Evolutionary conservation across 2,888 invertebrate genomes (phyloP), one percentile per base, ranked within the genome.

Genomic region (Adelphocoris suturalis): DNA sequence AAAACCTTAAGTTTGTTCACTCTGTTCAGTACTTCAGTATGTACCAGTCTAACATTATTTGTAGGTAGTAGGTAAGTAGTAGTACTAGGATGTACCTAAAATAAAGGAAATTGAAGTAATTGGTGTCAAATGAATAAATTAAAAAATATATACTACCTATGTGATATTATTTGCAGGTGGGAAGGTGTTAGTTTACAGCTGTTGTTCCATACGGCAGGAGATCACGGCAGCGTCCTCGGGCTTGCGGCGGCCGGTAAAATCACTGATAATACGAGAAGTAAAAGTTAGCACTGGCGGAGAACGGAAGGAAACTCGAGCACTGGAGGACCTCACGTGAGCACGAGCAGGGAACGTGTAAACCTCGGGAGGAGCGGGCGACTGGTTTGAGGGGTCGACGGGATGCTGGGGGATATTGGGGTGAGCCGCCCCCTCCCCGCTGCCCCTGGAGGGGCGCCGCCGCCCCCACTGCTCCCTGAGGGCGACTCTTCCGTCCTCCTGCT

Each of bases 341-440:
- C 82, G 23, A 23, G 82, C 19, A 52, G 52, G 27, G 48, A 27
- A 82, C 52, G 0, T 23, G 52, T n/a, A 52, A 52, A n/a, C 47
- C 82, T 82, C 47, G 82, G 82, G 47, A 14, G 82, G 52, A 52
- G 52, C 82, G 82, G 48, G 23, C 46, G 82, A 82, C 82, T 82
- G 82, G 81, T 47, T 82, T 82, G 48, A 48, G n/a, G 27, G 47
- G 23, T 9, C 14, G 48, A 19, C 23, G 23, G 27, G 82, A 27
- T 23, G 82, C 52, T 19, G 23, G 52, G 82, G 46, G 82, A 82
- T 82, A 82, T 82, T 82, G 82, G 82, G 82, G 82, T 82, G 82
- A 52, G 14, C 13, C 47, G n/a, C 82, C 82, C 14, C 14, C 11
- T 0, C 16, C 78, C 78, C 19, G 9, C 48, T 16, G 52, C 23